Evolutionary conservation across 2,797 vertebrate species (phyloP), one percentile per base, ranked within the genome.

Genomic region (Allobates femoralis): DNA sequence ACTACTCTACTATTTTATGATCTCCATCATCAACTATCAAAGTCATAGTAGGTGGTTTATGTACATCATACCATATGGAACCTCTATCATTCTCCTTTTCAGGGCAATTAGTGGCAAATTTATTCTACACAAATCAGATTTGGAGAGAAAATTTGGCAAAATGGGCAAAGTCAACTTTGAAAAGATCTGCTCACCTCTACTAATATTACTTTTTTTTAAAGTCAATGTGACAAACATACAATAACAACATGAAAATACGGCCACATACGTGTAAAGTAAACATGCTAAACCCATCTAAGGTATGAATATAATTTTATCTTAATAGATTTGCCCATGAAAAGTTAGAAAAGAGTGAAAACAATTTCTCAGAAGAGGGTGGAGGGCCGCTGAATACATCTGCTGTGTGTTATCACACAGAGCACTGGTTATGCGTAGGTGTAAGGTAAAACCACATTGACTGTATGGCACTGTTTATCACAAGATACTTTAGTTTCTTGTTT

Each of bases 401-500:
- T 79, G 84, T 64, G 78, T 92, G 78, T 84, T 90, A 90, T 90
- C 90, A 89, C 53, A 90, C 90, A 81, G 81, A 85, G 62, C 90
- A 83, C 0, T 1, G 5, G 11, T 86, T 76, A 74, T 79, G 88
- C 77, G 92, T 93, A 91, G 92, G 92, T 87, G 92, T 91, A 86
- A 80, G 88, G 83, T 58, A 86, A 92, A 92, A 93, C 91, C 91
- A 90, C 92, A 91, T 23, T 86, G 88, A 87, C 88, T 86, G 5
- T 1, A 89, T 79, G 90, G 73, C 32, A 37, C 18, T 58, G 10
- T 51, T 37, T 56, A n/a, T 66, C 60, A 67, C 62, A 67, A 51
- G 60, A 41, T 81, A 51, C 28, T 11, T 1, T 6, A 74, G 71
- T 12, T 74, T 74, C 71, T 74, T 77, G 32, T 81, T 37, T 69